Evolutionary conservation across 2,113 vertebrate genomes (phyloP).

Genomic region (Pygoscelis adeliae): DNA sequence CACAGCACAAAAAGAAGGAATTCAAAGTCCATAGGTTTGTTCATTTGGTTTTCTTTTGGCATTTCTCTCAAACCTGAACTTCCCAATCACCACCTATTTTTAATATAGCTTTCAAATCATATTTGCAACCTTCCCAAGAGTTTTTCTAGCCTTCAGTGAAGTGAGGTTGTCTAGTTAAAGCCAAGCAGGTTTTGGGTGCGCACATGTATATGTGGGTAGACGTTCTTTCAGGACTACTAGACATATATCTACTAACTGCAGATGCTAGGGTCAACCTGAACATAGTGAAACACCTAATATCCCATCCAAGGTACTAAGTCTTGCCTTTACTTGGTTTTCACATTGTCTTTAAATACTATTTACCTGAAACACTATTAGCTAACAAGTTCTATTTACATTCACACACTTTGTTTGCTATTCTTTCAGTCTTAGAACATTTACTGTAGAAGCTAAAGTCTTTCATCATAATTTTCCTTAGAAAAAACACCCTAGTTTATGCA

Average conservation of each 20-base stretch:
- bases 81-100: neutral
- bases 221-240: neutral
- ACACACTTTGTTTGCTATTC: neutral
- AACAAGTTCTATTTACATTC: neutral
- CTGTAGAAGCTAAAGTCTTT: constrained; percentile 53
- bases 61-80: neutral
- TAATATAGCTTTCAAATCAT: neutral
- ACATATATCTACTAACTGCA: neutral
- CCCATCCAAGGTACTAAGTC: neutral
- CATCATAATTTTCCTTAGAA: constrained; percentile 40
- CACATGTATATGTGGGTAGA: neutral
- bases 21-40: neutral
- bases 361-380: neutral
- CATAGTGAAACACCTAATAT: neutral
- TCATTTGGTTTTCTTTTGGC: neutral
- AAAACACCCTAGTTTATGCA: constrained; percentile 48
- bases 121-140: neutral
- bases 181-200: neutral
- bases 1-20: neutral
- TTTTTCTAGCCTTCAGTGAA: neutral
- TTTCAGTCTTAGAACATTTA: neutral
- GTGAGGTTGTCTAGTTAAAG: neutral
- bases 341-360: neutral
- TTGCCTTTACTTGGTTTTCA: neutral
- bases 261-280: neutral